These are phyloP conservation scores for Drosophila tanythrix DNA, from an alignment of 2,888 invertebrate genomes.

Conservation along the genomic window DNA sequence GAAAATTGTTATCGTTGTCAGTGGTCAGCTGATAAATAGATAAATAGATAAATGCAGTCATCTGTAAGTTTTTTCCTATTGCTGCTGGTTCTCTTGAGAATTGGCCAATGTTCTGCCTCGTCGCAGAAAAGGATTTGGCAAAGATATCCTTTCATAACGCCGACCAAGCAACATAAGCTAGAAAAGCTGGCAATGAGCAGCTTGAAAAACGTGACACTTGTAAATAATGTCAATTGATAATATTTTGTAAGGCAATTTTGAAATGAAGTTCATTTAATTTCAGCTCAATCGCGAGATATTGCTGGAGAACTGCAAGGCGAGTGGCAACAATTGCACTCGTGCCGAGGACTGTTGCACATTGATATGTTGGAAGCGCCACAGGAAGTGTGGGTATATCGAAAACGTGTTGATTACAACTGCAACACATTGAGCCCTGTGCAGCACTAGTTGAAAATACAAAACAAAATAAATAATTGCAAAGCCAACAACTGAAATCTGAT, in stretches of 20 bases:
- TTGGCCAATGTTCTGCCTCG: neutral
- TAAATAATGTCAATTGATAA: neutral
- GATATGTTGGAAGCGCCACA: neutral
- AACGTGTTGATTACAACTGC: neutral
- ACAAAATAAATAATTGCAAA: neutral
- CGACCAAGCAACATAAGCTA: neutral
- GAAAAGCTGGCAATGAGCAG: neutral
- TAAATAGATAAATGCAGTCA: neutral
- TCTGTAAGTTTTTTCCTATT: neutral
- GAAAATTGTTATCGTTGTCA: too few species aligned
- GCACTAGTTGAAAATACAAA: neutral
- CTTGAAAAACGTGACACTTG: neutral
- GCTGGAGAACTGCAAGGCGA: neutral
- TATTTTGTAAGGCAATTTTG: neutral
- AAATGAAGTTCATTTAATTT: neutral
- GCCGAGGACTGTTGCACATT: slow-evolving; percentile 5
- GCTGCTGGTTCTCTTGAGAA: neutral
- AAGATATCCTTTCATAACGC: neutral
- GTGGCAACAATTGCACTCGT: neutral
- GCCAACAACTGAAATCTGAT: neutral
- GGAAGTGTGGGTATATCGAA: neutral
- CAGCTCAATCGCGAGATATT: neutral
- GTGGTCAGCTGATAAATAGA: neutral
- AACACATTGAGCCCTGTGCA: neutral
- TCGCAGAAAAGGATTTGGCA: neutral